Evolutionary conservation across 2,113 vertebrate species (phyloP), one percentile per base, ranked within the genome.

Genomic region (Sapayoa aenigma): DNA sequence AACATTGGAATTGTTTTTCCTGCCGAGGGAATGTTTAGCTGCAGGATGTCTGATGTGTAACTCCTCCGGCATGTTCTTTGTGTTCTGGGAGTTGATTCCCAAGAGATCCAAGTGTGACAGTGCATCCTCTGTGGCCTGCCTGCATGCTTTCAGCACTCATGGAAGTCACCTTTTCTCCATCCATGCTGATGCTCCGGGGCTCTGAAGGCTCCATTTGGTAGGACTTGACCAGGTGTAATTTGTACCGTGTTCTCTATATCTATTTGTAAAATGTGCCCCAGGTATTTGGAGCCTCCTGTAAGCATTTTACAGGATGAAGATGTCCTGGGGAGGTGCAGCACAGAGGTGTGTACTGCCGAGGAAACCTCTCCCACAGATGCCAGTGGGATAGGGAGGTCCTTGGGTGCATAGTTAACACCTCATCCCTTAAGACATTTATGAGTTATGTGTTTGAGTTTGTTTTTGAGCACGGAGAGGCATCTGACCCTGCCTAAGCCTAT

Each of bases 1-100:
- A n/a, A n/a, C n/a, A n/a, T n/a, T n/a, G n/a, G n/a, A n/a, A n/a
- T 24, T 9, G 7, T 17, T 74, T 68, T 63, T 56, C 35, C 17
- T 59, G 24, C 22, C 1, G 17, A 4, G 69, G 21, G 14, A 56
- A 46, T 24, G n/a, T 60, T 80, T 37, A 46, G 49, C 41, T 84
- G 49, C 13, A 27, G 62, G 41, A 41, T 0, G 0, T 5, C 0
- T 22, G 31, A 7, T 4, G 17, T 14, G 68, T 52, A 18, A 31
- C 18, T 81, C 25, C 20, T 52, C 23, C 35, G 35, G n/a, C 11
- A 12, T 1, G 0, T 56, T 44, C 66, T 60, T 65, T 1, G 0
- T n/a, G 9, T 66, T 31, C 68, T 53, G 65, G 50, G 46, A 66
- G 20, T 52, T 79, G 31, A 42, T 69, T 68, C 53, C 15, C 47